Evolutionary conservation across 2,888 invertebrate genomes (phyloP).

Genomic region (Tuta absoluta): DNA sequence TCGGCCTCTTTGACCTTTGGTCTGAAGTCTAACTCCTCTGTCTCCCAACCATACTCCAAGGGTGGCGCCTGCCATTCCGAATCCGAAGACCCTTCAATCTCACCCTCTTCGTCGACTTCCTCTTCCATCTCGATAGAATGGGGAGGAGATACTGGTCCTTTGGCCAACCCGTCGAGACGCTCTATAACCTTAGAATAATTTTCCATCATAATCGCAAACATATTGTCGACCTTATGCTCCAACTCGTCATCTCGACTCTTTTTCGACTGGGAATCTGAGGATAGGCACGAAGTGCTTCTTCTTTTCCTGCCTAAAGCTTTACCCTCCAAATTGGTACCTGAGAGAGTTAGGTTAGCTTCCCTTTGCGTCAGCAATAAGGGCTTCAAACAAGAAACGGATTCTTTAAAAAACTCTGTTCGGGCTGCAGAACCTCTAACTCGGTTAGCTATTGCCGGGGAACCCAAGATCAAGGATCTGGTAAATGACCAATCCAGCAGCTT

Average conservation of each 20-base stretch:
- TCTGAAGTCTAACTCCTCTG: neutral
- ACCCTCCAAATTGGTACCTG: neutral
- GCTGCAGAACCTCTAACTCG: slow-evolving; percentile 31
- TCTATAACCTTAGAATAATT: no score
- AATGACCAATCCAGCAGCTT: slow-evolving; percentile 24
- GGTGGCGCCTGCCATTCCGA: neutral
- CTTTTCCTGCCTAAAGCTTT: neutral
- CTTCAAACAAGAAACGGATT: neutral
- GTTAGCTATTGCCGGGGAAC: slow-evolving; percentile 32
- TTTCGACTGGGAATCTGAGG: no score
- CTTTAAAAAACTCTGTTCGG: slow-evolving; percentile 8
- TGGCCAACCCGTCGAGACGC: no score
- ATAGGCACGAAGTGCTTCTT: neutral
- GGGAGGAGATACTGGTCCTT: no score
- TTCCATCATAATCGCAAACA: no score
- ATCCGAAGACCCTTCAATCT: no score
- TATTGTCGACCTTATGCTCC: no score
- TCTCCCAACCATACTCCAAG: neutral
- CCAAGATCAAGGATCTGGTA: slow-evolving; percentile 30
- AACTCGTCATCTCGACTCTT: no score
- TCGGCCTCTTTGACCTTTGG: slow-evolving; percentile 7
- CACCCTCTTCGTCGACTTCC: no score
- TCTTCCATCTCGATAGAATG: no score
- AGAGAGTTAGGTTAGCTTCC: neutral
- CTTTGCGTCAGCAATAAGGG: neutral